Evolutionary conservation across 2,797 vertebrate species (phyloP).

Genomic region (Sorex maritimensis): DNA sequence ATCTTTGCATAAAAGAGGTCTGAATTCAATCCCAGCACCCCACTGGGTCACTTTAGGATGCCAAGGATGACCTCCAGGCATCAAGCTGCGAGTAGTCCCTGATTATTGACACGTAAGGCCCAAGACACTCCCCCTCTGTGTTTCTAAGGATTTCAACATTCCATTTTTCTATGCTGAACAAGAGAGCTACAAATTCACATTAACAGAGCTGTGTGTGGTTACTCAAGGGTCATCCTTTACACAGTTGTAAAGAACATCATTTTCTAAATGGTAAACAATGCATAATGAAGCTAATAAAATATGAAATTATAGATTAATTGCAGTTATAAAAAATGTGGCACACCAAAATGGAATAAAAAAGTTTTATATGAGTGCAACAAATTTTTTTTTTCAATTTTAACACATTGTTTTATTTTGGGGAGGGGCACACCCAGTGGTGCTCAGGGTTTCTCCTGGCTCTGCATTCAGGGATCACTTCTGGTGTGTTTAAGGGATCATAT

Average conservation of each 20-base stretch:
- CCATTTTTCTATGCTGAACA: background rate
- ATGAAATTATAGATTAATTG: background rate
- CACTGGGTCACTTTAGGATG: too few relatives aligned
- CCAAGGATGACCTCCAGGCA: too few relatives aligned
- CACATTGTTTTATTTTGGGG: too few relatives aligned
- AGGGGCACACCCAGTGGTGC: too few relatives aligned
- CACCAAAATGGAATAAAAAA: background rate
- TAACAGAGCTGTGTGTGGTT: background rate
- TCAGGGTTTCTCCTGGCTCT: too few relatives aligned
- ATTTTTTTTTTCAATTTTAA: too few relatives aligned
- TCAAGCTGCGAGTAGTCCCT: background rate
- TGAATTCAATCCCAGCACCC: too few relatives aligned
- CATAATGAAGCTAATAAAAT: background rate
- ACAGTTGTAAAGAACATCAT: background rate
- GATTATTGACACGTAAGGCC: too few relatives aligned
- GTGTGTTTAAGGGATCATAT: too few relatives aligned
- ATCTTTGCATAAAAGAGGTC: too few relatives aligned
- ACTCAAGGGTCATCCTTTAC: background rate
- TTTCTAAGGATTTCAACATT: constrained; percentile 1
- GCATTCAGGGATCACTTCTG: too few relatives aligned
- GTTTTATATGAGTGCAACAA: background rate
- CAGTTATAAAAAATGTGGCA: background rate
- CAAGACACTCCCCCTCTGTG: too few relatives aligned
- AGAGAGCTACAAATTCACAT: background rate
- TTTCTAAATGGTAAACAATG: background rate